These are phyloP conservation scores for Amblyornis subalaris DNA, from an alignment of 2,113 vertebrate species.

Conservation along the genomic window DNA sequence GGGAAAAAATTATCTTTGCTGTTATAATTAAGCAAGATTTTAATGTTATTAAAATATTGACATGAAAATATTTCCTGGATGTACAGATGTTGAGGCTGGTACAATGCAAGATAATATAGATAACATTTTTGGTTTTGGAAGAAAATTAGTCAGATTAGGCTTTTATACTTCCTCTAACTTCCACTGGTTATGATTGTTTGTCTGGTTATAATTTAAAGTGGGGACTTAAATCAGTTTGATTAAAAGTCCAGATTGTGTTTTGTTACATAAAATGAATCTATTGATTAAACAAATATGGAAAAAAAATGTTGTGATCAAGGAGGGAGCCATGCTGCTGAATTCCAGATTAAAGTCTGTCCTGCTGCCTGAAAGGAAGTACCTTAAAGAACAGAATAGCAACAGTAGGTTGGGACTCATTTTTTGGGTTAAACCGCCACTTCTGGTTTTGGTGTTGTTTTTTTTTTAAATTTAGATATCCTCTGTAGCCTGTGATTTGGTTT, in stretches of 20 bases:
- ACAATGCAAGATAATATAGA: neutral
- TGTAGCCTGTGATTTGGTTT: neutral
- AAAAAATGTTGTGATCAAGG: neutral
- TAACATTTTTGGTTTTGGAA: neutral
- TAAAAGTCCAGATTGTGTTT: neutral
- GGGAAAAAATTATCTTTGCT: neutral
- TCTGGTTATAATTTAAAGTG: neutral
- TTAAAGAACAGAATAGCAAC: neutral
- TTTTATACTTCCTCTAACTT: neutral
- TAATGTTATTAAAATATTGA: constrained; percentile 2
- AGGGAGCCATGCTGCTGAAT: neutral
- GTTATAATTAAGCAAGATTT: neutral
- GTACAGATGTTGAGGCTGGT: neutral
- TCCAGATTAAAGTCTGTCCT: neutral
- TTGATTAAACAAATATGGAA: neutral
- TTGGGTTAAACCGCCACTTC: neutral
- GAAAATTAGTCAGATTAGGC: neutral
- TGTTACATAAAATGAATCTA: neutral
- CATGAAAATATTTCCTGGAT: neutral
- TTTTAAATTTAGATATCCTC: neutral
- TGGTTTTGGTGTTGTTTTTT: neutral
- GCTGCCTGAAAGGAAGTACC: neutral
- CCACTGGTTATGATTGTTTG: neutral
- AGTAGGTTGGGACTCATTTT: neutral
- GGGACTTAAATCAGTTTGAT: neutral